Conservation (phyloP, 2,888 invertebrate species). For the Piscicola geometra region DNA sequence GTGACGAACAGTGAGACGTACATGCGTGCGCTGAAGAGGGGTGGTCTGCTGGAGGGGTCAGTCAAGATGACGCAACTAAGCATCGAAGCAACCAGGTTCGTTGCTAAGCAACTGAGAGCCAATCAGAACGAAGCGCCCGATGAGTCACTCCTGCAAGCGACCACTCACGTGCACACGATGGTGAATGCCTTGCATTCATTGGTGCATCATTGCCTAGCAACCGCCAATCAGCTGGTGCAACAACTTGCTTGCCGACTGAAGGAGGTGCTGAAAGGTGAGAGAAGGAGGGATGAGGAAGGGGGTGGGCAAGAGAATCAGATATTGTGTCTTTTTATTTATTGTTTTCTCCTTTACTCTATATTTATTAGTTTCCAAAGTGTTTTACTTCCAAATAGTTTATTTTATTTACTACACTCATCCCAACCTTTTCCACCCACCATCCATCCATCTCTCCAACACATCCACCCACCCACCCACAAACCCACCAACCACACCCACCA, state of each 20-base stretch:
- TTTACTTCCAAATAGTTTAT: too few species aligned
- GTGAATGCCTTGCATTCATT: not conserved
- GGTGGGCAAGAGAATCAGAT: too few species aligned
- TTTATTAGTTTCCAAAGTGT: too few species aligned
- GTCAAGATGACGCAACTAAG: not conserved
- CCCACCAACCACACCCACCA: not conserved
- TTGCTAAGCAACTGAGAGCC: constrained; percentile 13
- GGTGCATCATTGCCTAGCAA: not conserved
- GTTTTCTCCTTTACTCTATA: too few species aligned
- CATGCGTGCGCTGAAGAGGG: not conserved
- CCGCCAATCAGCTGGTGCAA: not conserved
- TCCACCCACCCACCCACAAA: not conserved
- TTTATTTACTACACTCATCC: too few species aligned
- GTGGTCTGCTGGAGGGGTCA: not conserved
- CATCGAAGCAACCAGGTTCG: constrained; percentile 11
- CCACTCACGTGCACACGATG: not conserved
- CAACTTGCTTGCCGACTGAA: not conserved
- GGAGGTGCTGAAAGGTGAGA: not conserved
- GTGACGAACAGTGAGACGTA: not conserved
- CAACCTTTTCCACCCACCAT: not conserved
- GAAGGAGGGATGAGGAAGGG: not conserved
- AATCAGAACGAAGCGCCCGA: not conserved
- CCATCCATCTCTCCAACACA: not conserved
- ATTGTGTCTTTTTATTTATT: too few species aligned
- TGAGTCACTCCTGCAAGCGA: not conserved